Evolutionary conservation across 2,113 vertebrate genomes (phyloP), one percentile per base, ranked within the genome.

Genomic region (Excalfactoria chinensis): DNA sequence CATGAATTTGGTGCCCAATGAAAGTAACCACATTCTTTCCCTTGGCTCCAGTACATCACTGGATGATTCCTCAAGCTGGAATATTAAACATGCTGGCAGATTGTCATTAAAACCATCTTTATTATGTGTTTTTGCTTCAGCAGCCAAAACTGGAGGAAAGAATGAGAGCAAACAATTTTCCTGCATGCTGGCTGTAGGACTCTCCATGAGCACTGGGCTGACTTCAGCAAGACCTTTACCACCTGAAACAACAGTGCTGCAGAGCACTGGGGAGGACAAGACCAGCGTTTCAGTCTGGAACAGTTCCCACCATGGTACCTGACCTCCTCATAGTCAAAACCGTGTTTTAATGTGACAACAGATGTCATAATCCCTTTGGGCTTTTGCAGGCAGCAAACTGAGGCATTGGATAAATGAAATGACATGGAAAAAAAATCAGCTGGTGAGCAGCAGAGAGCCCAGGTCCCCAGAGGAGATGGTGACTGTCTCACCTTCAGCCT

Each of bases 71-170:
- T 95, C 91, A 94, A 93, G 91, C 81, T 92, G 91, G 91, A 89
- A 89, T 96, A 92, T 96, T 95, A 93, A 96, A 94, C 68, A 74
- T 81, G 82, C 72, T 13, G 6, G 95, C 89, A 96, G 93, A 94
- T 93, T 94, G 93, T 96, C 93, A 93, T 96, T 95, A 96, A 96
- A 96, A 80, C 82, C 94, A 82, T 94, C 92, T 96, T 93, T 94
- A 90, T 93, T 93, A 92, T 85, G 87, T 95, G 87, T 76, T 93
- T 96, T 96, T 94, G 81, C 89, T 96, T 93, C 87, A 77, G 68
- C 84, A 80, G 93, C 93, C 93, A 95, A 91, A 77, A 85, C 51
- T 63, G 56, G 51, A 92, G 64, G 75, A 95, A 94, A 70, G 93
- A 76, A 84, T 87, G 43, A 73, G 77, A 89, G 69, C 46, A 71